A percentile compares a stretch with the other conserved stretches of the same genome.
phyloP scores from a whole-genome alignment of 1,140 invertebrate species.

The Philaenus spumarius region DNA sequence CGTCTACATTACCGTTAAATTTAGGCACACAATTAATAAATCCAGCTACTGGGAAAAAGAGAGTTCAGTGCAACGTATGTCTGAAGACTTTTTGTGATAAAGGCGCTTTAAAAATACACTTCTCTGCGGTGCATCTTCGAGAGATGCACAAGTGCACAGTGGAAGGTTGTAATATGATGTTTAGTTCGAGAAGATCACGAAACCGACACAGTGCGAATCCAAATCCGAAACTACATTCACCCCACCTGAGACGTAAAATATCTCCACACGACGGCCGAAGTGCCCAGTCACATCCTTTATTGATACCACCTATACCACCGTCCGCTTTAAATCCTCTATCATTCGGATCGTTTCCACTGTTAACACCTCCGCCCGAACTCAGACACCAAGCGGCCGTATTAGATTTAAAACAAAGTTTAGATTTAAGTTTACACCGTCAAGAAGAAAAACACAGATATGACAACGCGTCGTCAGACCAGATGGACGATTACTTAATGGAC shows the following conservation, averaged over 20 bases:
- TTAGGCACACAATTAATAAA: constrained; percentile 86
- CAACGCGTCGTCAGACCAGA: constrained; percentile 17
- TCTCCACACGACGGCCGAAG: constrained; percentile 88
- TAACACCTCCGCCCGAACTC: constrained; percentile 64
- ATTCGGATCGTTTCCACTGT: constrained; percentile 65
- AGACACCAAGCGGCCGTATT: constrained; percentile 51
- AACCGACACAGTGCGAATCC: constrained; percentile 97
- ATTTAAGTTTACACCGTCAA: constrained; percentile 44
- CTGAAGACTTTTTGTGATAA: constrained; percentile 99
- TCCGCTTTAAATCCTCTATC: constrained; percentile 56
- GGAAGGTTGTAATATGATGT: constrained; percentile 99
- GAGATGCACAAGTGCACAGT: constrained; percentile 99
- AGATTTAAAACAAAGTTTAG: constrained; percentile 61
- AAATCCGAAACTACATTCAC: constrained; percentile 96
- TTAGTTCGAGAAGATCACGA: constrained; percentile 89
- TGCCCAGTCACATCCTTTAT: constrained; percentile 71
- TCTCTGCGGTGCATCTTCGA: constrained; percentile 94
- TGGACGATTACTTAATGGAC: constrained; percentile 43
- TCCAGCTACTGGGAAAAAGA: constrained; percentile 86
- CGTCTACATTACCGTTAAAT: constrained; percentile 67
- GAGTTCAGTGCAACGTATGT: constrained; percentile 97
- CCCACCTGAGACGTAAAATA: constrained; percentile 84
- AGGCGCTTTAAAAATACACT: constrained; percentile 98
- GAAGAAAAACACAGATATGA: constrained; percentile 37
- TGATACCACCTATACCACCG: constrained; percentile 64